Percentiles rank a stretch among this genome's conserved stretches.
These are phyloP conservation scores for Agraylea sexmaculata DNA, from an alignment of 1,140 invertebrate species.

Conservation along the genomic window DNA sequence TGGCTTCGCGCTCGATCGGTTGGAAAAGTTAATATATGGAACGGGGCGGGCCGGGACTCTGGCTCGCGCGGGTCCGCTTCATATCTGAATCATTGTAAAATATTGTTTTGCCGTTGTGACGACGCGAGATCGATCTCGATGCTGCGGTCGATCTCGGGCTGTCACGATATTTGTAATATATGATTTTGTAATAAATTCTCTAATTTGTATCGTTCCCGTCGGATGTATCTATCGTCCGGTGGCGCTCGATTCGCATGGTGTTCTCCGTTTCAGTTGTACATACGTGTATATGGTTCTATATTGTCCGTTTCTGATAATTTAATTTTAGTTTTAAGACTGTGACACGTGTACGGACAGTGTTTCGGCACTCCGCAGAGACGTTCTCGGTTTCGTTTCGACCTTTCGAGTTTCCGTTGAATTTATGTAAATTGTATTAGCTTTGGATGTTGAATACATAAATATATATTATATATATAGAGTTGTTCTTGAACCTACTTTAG, in stretches of 20 bases:
- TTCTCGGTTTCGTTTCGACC: no score
- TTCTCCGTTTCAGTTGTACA: conserved; percentile 1
- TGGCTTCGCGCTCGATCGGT: conserved; percentile 13
- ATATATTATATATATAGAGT: no score
- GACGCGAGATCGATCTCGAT: conserved; percentile 25
- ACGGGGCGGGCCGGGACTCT: conserved; percentile 19
- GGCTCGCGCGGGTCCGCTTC: conserved; percentile 16
- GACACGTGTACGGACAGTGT: no score
- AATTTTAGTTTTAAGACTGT: conserved; percentile 15
- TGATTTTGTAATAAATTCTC: conserved; percentile 25
- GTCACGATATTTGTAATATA: conserved; percentile 21
- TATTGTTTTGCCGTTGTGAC: conserved; percentile 15
- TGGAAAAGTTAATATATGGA: conserved; percentile 15
- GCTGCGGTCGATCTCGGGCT: conserved; percentile 31
- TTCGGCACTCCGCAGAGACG: no score
- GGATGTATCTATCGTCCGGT: conserved; percentile 17
- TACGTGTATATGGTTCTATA: conserved; percentile 1
- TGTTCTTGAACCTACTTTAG: conserved; percentile 33
- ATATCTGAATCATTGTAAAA: conserved; percentile 13
- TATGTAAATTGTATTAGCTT: conserved; percentile 29
- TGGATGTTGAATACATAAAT: no score
- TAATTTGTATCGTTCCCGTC: conserved; percentile 10
- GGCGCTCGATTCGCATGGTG: conserved; percentile 30
- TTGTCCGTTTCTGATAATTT: conserved; percentile 11
- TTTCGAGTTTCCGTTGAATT: no score